A percentile compares a stretch with the other conserved stretches of the same genome.
Conservation (phyloP, 2,888 invertebrate species). For the Agrypnus murinus region DNA sequence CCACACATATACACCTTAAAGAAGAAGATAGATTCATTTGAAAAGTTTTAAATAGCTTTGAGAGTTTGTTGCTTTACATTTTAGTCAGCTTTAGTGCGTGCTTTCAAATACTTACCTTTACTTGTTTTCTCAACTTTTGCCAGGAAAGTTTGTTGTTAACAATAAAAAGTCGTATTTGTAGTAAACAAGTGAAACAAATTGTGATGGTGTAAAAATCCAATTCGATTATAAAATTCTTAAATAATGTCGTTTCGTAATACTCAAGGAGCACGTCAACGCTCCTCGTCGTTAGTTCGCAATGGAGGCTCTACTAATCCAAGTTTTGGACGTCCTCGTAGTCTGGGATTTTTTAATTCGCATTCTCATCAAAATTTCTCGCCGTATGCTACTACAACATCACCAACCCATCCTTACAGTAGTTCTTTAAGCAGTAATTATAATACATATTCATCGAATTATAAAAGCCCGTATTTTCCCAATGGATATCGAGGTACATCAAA, state of each 20-base stretch:
- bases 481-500: conserved; percentile 73
- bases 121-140: conserved; percentile 11
- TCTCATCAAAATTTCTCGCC: conserved; percentile 45
- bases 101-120: conserved; percentile 18
- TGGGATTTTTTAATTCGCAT: conserved; percentile 51
- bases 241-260: conserved; percentile 64
- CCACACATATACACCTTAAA: conserved; percentile 51
- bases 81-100: conserved; percentile 38
- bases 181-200: conserved; percentile 13
- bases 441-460: conserved; percentile 65
- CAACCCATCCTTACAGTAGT: conserved; percentile 52
- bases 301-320: conserved; percentile 52
- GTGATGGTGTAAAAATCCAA: not conserved
- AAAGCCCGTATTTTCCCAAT: conserved; percentile 71
- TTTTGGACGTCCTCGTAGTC: conserved; percentile 57
- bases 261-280: conserved; percentile 66
- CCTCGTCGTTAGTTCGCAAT: conserved; percentile 64
- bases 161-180: conserved; percentile 7
- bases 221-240: not conserved
- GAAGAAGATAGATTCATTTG: conserved; percentile 58
- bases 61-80: conserved; percentile 52
- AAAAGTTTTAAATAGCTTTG: conserved; percentile 58
- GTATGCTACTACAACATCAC: conserved; percentile 50
- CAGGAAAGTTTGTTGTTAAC: conserved; percentile 15
- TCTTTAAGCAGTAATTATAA: conserved; percentile 32